Base-by-base conservation (phyloP, 2,888 invertebrate genomes). In the Barypeithes pellucidus region DNA sequence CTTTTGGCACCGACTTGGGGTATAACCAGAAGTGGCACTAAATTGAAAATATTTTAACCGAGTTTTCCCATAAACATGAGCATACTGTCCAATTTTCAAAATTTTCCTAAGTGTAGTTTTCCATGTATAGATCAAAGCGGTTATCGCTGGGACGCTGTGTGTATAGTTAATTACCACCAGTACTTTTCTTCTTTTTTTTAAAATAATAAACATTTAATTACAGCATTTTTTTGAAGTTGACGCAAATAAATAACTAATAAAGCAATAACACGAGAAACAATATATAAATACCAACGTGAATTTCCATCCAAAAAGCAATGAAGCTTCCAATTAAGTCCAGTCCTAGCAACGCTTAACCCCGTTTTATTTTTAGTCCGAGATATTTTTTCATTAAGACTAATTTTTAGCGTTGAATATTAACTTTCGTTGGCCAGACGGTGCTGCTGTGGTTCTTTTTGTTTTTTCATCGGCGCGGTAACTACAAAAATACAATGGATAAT, bases 391-490 rank as follows among this genome's bases (percentile, higher is more conserved):
- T 71, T 71, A 62, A 57, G 47, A 18, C 29, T 62, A 66, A 71
- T 71, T 71, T 66, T 66, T 66, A 65, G 29, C 66, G 65, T 24
- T 66, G 71, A 59, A 66, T 71, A 71, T 71, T 71, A 71, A 65
- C 71, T 71, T 65, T 39, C 47, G 47, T 50, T 54, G 43, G 57
- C 45, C 57, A 43, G 39, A 24, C 36, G 24, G 33, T 36, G 52
- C 33, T 57, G 39, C 41, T 22, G 5, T 22, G 16, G 29, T 47
- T 47, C 50, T 63, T 62, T 22, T 39, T 39, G 11, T 47, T 63
- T 47, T 50, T 22, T 18, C 22, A 47, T 63, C 63, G 24, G 63
- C 33, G 16, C 24, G 8, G 43, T 24, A 29, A 47, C 47, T 63
- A 47, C 47, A 63, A 47, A 63, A 63, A 63, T 63, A 63, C 63